These are phyloP conservation scores for Brachyhypopomus occidentalis DNA, from an alignment of 2,113 vertebrate species.

Conservation along the genomic window DNA sequence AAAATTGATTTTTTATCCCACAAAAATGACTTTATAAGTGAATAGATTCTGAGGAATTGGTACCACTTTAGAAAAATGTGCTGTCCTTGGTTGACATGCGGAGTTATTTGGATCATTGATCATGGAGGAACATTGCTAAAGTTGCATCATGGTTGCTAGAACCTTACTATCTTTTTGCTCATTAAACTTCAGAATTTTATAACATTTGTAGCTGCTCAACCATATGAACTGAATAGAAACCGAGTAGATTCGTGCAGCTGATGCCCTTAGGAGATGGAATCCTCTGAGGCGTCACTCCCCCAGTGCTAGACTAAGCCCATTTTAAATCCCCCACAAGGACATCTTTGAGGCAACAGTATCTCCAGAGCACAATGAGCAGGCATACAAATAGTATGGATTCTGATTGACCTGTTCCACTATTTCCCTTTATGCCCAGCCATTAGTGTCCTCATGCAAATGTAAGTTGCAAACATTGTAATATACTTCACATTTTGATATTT, in stretches of 20 bases:
- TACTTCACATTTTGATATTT: constrained; percentile 17
- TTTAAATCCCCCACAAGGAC: constrained; percentile 17
- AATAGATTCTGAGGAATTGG: constrained; percentile 35
- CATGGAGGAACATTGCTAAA: constrained; percentile 66
- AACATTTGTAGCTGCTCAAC: constrained; percentile 34
- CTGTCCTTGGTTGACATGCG: constrained; percentile 66
- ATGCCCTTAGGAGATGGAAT: constrained; percentile 13
- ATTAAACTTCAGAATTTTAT: constrained; percentile 49
- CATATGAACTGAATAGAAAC: constrained; percentile 38
- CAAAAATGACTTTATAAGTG: constrained; percentile 32
- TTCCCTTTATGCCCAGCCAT: not conserved
- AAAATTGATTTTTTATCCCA: not conserved
- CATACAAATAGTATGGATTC: not conserved
- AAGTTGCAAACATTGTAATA: not conserved
- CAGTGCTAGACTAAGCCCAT: not conserved
- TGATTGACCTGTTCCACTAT: not conserved
- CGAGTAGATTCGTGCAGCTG: constrained; percentile 8
- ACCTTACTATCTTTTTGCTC: constrained; percentile 56
- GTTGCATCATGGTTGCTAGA: constrained; percentile 73
- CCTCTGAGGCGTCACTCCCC: constrained; percentile 23
- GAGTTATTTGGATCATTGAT: constrained; percentile 69
- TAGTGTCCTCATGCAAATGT: not conserved
- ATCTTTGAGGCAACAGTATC: not conserved
- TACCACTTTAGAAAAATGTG: constrained; percentile 63
- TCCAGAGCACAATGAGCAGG: constrained; percentile 5